A percentile compares a stretch with the other conserved stretches of the same genome.
Evolutionary conservation across 2,888 invertebrate species (phyloP).

Genomic region (Branchinecta sandiegonensis): DNA sequence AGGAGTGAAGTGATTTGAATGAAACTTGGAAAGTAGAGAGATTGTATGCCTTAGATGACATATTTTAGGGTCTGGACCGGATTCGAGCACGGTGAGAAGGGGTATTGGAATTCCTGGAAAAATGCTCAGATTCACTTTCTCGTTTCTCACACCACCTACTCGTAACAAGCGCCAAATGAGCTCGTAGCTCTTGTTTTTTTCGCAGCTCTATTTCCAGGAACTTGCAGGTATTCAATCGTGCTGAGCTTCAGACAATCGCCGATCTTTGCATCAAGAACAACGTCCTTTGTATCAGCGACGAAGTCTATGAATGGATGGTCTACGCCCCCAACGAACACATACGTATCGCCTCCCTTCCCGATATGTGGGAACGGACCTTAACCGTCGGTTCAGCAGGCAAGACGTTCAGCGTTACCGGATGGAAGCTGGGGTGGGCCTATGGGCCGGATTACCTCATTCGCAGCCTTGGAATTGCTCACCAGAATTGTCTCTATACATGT

Average conservation of each 20-base stretch:
- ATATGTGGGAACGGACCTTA: conserved; percentile 94
- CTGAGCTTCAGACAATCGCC: conserved; percentile 45
- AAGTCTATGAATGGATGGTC: conserved; percentile 96
- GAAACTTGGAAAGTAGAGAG: too few relatives aligned
- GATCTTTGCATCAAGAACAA: conserved; percentile 81
- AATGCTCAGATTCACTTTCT: too few relatives aligned
- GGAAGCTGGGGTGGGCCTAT: conserved; percentile 94
- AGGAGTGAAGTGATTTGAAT: too few relatives aligned
- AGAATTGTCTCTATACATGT: conserved; percentile 85
- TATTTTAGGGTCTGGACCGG: too few relatives aligned
- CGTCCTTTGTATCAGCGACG: conserved; percentile 81
- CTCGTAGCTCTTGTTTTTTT: too few relatives aligned
- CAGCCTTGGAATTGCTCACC: conserved; percentile 76
- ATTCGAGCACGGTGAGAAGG: too few relatives aligned
- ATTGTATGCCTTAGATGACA: too few relatives aligned
- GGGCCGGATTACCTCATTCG: conserved; percentile 64
- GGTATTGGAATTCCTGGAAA: too few relatives aligned
- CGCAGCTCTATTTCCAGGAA: neutral
- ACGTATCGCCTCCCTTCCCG: conserved; percentile 81
- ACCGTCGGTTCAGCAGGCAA: conserved; percentile 96
- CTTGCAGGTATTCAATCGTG: conserved; percentile 28
- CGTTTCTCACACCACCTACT: too few relatives aligned
- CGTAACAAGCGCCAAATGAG: too few relatives aligned
- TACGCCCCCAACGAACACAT: conserved; percentile 68
- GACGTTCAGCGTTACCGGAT: conserved; percentile 93